phyloP scores from a whole-genome alignment of 1,140 invertebrate species.

The Drosophila trapezifrons region DNA sequence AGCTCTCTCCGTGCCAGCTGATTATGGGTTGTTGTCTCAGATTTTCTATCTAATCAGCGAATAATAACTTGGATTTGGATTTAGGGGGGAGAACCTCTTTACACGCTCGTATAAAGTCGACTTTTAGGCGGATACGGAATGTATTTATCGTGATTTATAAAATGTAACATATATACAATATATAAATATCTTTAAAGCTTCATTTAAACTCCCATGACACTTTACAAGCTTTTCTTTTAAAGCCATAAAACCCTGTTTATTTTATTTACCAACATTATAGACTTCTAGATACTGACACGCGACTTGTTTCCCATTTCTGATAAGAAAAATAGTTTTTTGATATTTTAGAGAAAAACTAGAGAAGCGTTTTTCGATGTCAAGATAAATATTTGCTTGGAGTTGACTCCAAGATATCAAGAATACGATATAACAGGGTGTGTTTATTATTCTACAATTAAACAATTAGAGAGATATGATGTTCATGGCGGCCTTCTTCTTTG shows the following conservation, averaged over 20 bases:
- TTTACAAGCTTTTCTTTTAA: too few species aligned
- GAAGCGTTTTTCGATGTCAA: not conserved
- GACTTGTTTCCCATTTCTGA: not conserved
- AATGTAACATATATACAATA: too few species aligned
- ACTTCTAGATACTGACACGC: not conserved
- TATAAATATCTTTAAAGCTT: too few species aligned
- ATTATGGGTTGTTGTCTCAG: not conserved
- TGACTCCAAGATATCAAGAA: not conserved
- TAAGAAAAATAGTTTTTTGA: not conserved
- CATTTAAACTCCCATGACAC: too few species aligned
- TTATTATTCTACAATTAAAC: not conserved
- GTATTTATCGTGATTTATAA: too few species aligned
- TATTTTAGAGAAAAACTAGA: not conserved
- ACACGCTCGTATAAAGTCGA: not conserved
- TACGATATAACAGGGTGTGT: not conserved
- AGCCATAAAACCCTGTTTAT: too few species aligned
- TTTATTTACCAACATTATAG: not conserved
- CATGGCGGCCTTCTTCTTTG: not conserved
- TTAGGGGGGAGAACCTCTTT: not conserved
- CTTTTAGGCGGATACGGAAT: not conserved
- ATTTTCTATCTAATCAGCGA: constrained; percentile 27
- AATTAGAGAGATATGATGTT: not conserved
- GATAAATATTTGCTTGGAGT: not conserved
- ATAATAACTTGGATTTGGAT: constrained; percentile 2
- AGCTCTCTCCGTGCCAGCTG: not conserved